Conservation (phyloP, 2,888 invertebrate species). For the Dynastes tityus region DNA sequence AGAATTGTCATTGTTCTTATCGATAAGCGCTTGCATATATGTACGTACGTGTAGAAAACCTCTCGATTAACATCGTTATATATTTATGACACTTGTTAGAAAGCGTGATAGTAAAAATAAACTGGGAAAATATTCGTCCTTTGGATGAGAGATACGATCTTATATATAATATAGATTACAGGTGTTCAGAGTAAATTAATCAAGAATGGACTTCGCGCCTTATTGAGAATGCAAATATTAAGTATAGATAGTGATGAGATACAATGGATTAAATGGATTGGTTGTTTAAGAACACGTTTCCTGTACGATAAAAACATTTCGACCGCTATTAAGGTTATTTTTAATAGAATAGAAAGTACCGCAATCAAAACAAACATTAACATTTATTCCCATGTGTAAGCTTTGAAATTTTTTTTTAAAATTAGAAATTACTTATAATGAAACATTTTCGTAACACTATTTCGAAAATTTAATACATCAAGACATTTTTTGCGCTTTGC, state of each 20-base stretch:
- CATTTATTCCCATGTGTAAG: no score
- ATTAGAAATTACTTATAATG: not conserved
- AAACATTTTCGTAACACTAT: not conserved
- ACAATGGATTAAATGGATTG: constrained; percentile 14
- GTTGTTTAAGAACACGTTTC: constrained; percentile 22
- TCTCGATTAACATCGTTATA: not conserved
- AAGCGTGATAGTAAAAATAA: not conserved
- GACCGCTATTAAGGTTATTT: no score
- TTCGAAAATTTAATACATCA: not conserved
- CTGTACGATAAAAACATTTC: not conserved
- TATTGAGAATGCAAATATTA: not conserved
- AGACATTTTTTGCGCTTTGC: not conserved
- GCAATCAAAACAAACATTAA: no score
- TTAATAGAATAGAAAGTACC: no score
- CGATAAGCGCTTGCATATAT: no score
- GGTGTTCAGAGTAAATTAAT: not conserved
- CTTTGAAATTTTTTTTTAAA: no score
- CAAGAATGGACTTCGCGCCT: constrained; percentile 9
- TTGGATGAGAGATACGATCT: constrained; percentile 14
- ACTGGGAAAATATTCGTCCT: constrained; percentile 10
- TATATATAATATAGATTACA: constrained; percentile 7
- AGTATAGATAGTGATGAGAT: not conserved
- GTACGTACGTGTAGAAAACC: no score
- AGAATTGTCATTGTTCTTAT: no score
- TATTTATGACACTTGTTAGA: constrained; percentile 21